Base-by-base conservation (phyloP, 1,140 invertebrate species). In the Bemisia tabaci region DNA sequence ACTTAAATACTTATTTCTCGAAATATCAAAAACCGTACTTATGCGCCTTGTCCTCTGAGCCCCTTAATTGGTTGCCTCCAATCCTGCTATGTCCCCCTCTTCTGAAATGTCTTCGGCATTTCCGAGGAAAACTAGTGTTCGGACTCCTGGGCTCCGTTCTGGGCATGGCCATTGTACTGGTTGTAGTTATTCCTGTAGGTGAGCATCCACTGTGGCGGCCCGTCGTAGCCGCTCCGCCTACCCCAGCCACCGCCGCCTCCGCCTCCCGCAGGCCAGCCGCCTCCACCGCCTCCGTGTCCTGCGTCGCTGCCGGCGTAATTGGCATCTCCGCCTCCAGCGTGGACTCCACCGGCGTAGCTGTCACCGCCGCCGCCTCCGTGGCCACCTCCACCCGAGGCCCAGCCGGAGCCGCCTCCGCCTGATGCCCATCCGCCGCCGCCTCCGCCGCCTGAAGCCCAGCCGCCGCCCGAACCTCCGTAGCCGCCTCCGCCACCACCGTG, bases 371-470 rank as follows among this genome's bases (percentile, higher is more conserved):
- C 62, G n/a, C 62, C 62, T 24, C 62, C 62, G 62, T 12, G 12
- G n/a, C 62, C 62, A 9, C 62, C 62, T 21, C 66, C 62, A 1
- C 26, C 33, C 22, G 25, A 25, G 26, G 26, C 66, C 22, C 60
- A 39, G n/a, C 66, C 60, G 26, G 24, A 24, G 26, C 63, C 65
- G 1, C 48, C 62, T 1, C 67, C 69, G 12, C 69, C 64, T 12
- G 67, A 66, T 12, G 69, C 63, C 69, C 69, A 70, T 17, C 70
- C 70, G 17, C 68, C 69, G 22, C 65, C 70, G 33, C 26, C 67
- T 22, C 62, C 62, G 0, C 60, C 59, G 26, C 62, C 60, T 59
- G 67, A 68, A n/a, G 62, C 67, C 64, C 70, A 66, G 48, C 69
- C 70, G 12, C 66, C 67, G 5, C 66, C 64, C 0, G 64, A 64